Evolutionary conservation across 1,140 invertebrate species (phyloP), one percentile per base, ranked within the genome.

Genomic region (Spodoptera litura): DNA sequence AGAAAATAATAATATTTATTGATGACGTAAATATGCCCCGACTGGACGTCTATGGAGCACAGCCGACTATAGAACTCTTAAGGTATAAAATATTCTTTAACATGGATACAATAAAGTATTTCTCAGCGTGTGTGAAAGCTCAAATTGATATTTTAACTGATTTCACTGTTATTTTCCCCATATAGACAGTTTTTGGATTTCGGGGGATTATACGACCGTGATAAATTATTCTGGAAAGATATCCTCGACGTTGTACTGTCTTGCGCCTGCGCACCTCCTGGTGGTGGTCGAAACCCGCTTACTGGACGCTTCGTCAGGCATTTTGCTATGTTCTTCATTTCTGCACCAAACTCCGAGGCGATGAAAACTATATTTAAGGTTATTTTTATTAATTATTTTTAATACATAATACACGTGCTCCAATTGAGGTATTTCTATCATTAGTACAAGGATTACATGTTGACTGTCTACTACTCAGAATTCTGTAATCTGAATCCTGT

Each of bases 11-110:
- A 44, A 95, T 98, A 62, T 98, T 98, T 90, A 97, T 99, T n/a
- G 98, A 99, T 91, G 98, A 99, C 88, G 96, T 99, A 0, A 99
- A 99, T 87, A 98, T 99, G 98, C 98, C 98, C 0, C 96, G 96
- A 84, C 88, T 97, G 49, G 96, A 98, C 83, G 96, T 96, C 0
- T 99, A 98, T 87, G 98, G 98, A 15, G 97, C 98, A 5, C 98
- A 98, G 90, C 98, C 98, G 52, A 97, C 98, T 0, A 97, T 99
- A 75, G 98, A 99, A 95, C 93, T 99, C 55, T 89, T 99, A 11
- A 95, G 98, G 95, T 97, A 80, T 62, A 4, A n/a, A 82, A 74
- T 44, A 44, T 44, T 31, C 31, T 31, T 31, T 20, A 20, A 20
- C 20, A 20, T 20, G 20, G 0, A 1, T 20, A 20, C 1, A 20